Percentiles rank a stretch among this genome's conserved stretches.
Conservation (phyloP, 2,113 vertebrate species). For the Ctenomys sociabilis region DNA sequence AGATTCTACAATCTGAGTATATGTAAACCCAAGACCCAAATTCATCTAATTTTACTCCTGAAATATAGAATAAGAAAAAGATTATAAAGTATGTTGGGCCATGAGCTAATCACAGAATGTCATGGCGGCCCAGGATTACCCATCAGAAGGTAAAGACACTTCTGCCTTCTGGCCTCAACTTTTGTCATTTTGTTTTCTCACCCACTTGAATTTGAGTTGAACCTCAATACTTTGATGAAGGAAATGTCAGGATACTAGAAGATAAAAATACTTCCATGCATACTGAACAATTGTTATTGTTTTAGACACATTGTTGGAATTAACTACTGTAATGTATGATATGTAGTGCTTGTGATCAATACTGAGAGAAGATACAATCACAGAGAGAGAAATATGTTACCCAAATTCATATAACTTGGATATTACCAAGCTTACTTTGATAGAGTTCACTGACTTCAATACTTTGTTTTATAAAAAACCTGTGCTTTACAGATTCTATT, state of each 20-base stretch:
- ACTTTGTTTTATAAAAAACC: accelerated
- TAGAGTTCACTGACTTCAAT: background rate
- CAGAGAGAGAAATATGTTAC: background rate
- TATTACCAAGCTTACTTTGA: background rate
- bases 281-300: background rate
- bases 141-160: background rate
- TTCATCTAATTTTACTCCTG: background rate
- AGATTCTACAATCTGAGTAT: background rate
- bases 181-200: background rate
- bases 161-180: background rate
- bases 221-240: background rate
- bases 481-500: background rate
- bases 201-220: background rate
- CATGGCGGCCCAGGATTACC: no score
- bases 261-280: background rate
- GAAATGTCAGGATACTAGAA: background rate
- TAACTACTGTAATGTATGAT: background rate
- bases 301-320: background rate
- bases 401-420: background rate
- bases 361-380: background rate
- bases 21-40: background rate
- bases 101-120: background rate
- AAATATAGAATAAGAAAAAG: background rate
- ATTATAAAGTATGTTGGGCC: background rate
- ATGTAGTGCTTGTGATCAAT: accelerated